Percentiles rank a stretch among this genome's conserved stretches.
These are phyloP conservation scores for Piscicola geometra DNA, from an alignment of 2,888 invertebrate genomes.

Conservation along the genomic window DNA sequence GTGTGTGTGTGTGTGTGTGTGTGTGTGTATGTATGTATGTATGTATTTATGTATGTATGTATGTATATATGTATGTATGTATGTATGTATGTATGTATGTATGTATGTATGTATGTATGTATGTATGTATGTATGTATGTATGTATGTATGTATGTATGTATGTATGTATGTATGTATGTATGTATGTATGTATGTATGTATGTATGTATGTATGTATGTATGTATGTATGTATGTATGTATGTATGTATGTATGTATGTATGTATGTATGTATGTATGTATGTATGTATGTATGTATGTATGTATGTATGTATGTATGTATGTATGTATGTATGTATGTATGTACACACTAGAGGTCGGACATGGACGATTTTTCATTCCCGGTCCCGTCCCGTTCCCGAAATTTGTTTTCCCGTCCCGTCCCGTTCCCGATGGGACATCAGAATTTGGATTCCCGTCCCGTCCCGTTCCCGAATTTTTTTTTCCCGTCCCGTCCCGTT, in stretches of 20 bases:
- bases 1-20: slow-evolving; percentile 23
- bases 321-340: not conserved
- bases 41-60: slow-evolving; percentile 16
- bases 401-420: too few relatives aligned
- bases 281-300: not conserved
- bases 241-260: too few relatives aligned
- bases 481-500: too few relatives aligned
- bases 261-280: not conserved
- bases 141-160: slow-evolving; percentile 21
- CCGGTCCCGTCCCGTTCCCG: too few relatives aligned
- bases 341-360: not conserved
- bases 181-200: slow-evolving; percentile 14
- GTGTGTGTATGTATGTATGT: slow-evolving; percentile 18
- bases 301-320: not conserved
- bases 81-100: slow-evolving; percentile 12
- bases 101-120: slow-evolving; percentile 23
- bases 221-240: too few relatives aligned
- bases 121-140: slow-evolving; percentile 23
- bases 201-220: too few relatives aligned
- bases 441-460: too few relatives aligned
- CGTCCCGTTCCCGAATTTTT: too few relatives aligned
- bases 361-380: too few relatives aligned
- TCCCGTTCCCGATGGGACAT: too few relatives aligned
- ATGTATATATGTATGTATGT: slow-evolving; percentile 16
- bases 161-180: slow-evolving; percentile 20